These are phyloP conservation scores for Macrophya alboannulata DNA, from an alignment of 2,888 invertebrate genomes.

Conservation along the genomic window DNA sequence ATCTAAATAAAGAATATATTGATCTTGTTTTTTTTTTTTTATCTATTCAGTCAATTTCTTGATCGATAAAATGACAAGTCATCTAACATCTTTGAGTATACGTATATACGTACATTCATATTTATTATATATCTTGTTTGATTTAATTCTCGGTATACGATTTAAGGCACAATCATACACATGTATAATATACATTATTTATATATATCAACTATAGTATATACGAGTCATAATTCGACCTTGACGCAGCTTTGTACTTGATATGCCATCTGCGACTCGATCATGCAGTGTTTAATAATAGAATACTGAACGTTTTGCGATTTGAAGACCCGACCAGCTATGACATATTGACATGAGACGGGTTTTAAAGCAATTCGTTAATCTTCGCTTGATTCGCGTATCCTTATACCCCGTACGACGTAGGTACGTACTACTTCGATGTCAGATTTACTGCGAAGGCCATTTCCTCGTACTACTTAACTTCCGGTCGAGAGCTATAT, in stretches of 20 bases:
- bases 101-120: neutral
- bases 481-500: conserved; percentile 25
- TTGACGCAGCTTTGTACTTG: conserved; percentile 19
- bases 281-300: conserved; percentile 35
- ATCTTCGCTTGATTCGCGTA: neutral
- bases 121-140: neutral
- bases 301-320: conserved; percentile 14
- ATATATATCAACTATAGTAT: neutral
- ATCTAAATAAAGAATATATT: no score
- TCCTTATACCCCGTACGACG: neutral
- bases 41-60: no score
- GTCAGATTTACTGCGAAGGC: neutral
- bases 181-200: no score
- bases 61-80: no score
- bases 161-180: neutral
- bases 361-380: neutral
- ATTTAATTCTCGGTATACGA: neutral
- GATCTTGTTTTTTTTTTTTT: no score
- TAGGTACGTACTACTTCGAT: neutral
- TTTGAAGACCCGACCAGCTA: neutral
- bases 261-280: conserved; percentile 34
- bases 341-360: neutral
- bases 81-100: no score
- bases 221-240: conserved; percentile 36
- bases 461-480: conserved; percentile 1